Conservation (phyloP, 1,140 invertebrate genomes). For the Drosophila micromelanica region DNA sequence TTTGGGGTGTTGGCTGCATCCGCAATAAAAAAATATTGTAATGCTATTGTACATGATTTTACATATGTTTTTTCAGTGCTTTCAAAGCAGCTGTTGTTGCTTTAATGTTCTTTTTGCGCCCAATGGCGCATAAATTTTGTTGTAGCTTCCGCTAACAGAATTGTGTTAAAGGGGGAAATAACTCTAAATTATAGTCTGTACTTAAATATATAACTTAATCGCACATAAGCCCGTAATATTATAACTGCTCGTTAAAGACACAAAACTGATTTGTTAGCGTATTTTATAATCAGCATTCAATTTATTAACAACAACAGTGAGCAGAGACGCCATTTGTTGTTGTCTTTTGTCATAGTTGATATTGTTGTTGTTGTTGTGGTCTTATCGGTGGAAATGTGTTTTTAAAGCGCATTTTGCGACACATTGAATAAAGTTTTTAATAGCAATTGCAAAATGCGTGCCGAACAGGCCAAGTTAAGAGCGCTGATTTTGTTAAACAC, state of each 20-base stretch:
- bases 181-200: too few species aligned
- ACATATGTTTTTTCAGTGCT: constrained; percentile 5
- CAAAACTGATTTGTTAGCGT: constrained; percentile 29
- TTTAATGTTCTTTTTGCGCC: background rate
- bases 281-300: constrained; percentile 30
- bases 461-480: constrained; percentile 46
- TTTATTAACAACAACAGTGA: constrained; percentile 34
- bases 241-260: background rate
- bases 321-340: background rate
- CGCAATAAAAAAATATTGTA: constrained; percentile 29
- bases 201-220: too few species aligned
- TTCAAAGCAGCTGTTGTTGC: background rate
- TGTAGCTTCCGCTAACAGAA: constrained; percentile 25
- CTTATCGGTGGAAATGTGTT: constrained; percentile 59
- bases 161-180: background rate
- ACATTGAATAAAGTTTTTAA: constrained; percentile 69
- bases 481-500: constrained; percentile 47
- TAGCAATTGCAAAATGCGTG: constrained; percentile 80
- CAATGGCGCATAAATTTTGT: constrained; percentile 20
- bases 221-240: too few species aligned
- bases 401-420: constrained; percentile 52
- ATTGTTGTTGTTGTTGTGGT: background rate
- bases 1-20: constrained; percentile 38
- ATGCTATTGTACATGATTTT: constrained; percentile 6
- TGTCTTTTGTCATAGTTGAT: background rate